Evolutionary conservation across 2,113 vertebrate genomes (phyloP).

Genomic region (Gila orcuttii): DNA sequence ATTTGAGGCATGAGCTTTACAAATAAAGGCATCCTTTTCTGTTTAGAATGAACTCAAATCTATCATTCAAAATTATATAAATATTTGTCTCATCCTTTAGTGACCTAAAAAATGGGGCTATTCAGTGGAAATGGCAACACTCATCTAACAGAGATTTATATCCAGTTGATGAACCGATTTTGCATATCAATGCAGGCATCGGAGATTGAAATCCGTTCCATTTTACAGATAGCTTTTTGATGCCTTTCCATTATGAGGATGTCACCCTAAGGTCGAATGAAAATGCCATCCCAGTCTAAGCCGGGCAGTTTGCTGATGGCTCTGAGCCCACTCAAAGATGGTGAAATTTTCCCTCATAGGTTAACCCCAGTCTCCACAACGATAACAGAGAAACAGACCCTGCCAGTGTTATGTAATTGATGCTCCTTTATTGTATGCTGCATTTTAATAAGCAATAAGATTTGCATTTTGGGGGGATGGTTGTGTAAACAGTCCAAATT

Average conservation of each 20-base stretch:
- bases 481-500: constrained; percentile 14
- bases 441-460: constrained; percentile 20
- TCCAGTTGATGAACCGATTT: constrained; percentile 66
- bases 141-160: constrained; percentile 46
- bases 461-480: constrained; percentile 14
- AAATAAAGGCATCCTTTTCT: not conserved
- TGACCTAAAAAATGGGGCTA: constrained; percentile 47
- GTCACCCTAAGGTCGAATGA: constrained; percentile 73
- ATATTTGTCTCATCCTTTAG: constrained; percentile 42
- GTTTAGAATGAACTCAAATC: constrained; percentile 11
- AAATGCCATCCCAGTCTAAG: constrained; percentile 71
- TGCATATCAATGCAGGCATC: constrained; percentile 73
- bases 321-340: constrained; percentile 44
- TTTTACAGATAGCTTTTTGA: constrained; percentile 67
- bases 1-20: not conserved
- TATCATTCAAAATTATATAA: constrained; percentile 53
- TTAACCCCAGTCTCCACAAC: constrained; percentile 60
- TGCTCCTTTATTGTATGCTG: not conserved
- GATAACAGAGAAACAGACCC: constrained; percentile 44
- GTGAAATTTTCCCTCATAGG: constrained; percentile 62
- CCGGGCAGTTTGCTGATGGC: constrained; percentile 50
- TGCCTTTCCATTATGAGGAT: constrained; percentile 73
- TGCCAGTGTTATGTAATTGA: not conserved
- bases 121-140: constrained; percentile 33
- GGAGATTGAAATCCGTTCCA: constrained; percentile 72